Conservation (phyloP, 2,113 vertebrate species). For the Hemiscyllium ocellatum region DNA sequence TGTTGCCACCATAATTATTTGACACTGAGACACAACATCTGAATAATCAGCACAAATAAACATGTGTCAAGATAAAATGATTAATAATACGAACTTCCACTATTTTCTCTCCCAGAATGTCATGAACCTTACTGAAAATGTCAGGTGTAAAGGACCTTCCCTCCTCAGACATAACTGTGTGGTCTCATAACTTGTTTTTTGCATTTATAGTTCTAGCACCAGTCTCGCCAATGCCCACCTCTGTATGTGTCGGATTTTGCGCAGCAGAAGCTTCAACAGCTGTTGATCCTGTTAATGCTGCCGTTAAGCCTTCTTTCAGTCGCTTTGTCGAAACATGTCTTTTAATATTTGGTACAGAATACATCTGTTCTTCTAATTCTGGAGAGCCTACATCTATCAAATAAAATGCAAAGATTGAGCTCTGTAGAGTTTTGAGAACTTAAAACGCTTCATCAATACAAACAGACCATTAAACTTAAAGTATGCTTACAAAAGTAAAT, state of each 20-base stretch:
- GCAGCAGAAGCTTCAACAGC: not conserved
- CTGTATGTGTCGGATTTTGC: not conserved
- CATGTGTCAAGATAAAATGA: not conserved
- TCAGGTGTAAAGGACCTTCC: not conserved
- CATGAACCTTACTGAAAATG: not conserved
- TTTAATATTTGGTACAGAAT: slow-evolving; percentile 8
- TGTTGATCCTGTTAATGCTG: not conserved
- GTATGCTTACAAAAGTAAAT: not conserved
- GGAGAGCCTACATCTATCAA: not conserved
- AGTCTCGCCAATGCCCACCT: slow-evolving; percentile 7
- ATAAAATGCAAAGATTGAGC: not conserved
- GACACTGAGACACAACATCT: not conserved
- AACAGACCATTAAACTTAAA: not conserved
- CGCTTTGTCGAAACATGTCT: not conserved
- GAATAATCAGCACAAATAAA: not conserved
- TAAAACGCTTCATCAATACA: not conserved
- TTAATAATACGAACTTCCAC: not conserved
- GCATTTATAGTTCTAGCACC: not conserved
- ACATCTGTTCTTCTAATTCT: slow-evolving; percentile 26
- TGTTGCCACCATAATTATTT: not conserved
- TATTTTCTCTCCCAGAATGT: not conserved
- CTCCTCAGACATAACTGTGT: not conserved
- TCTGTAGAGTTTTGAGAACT: not conserved
- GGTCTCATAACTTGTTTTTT: not conserved
- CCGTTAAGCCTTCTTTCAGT: not conserved